Evolutionary conservation across 2,113 vertebrate species (phyloP).

Genomic region (Chlorocebus sabaeus): DNA sequence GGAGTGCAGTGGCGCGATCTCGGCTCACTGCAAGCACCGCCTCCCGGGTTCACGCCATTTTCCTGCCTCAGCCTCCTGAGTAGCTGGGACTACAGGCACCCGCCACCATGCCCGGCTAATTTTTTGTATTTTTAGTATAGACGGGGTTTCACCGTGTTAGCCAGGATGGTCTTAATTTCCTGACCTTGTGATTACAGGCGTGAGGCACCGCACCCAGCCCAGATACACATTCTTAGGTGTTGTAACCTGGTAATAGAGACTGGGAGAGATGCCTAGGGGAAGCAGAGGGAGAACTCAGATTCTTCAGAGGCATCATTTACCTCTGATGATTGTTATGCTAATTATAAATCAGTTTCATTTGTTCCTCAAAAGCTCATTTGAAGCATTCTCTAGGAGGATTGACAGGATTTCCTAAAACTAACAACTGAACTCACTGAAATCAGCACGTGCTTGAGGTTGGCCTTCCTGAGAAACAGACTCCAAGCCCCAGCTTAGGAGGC

Average conservation of each 20-base stretch:
- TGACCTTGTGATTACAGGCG: too few species aligned
- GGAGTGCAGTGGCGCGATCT: too few species aligned
- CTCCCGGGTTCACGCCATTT: too few species aligned
- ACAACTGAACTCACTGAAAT: accelerated
- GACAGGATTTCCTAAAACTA: background rate
- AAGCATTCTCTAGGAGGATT: accelerated
- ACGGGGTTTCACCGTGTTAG: too few species aligned
- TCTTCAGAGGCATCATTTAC: accelerated
- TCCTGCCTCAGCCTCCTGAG: too few species aligned
- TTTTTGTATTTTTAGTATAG: too few species aligned
- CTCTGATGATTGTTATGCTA: background rate
- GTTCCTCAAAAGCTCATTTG: background rate
- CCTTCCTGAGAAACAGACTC: background rate
- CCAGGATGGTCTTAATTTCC: too few species aligned
- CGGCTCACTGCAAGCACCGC: too few species aligned
- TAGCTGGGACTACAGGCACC: too few species aligned
- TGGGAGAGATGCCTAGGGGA: accelerated
- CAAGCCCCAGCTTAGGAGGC: background rate
- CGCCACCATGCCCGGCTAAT: accelerated
- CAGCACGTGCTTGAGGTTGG: accelerated
- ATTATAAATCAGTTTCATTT: background rate
- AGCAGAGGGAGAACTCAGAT: background rate
- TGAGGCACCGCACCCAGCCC: accelerated
- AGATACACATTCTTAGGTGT: accelerated
- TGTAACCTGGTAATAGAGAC: accelerated